Evolutionary conservation across 2,797 vertebrate species (phyloP), one percentile per base, ranked within the genome.

Genomic region (Toxotes lorentzi): DNA sequence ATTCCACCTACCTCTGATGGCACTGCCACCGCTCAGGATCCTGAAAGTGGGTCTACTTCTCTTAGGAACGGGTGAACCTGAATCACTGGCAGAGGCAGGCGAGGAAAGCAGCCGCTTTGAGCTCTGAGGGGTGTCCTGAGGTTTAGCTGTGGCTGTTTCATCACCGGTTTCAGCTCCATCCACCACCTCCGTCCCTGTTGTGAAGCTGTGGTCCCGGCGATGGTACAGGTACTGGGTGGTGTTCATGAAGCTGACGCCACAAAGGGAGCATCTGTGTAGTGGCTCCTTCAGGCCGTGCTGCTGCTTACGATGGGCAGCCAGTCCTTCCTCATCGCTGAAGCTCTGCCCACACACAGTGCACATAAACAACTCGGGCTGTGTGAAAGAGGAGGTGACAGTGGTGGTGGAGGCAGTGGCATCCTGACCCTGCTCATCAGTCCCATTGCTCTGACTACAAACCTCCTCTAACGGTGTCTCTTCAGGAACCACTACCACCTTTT

Each of bases 141-240:
- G 5, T 43, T 60, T 35, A 43, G 53, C 7, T 17, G 23, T 7
- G 13, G 51, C 35, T 0, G 47, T 45, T 71, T 84, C 90, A 6
- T 78, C 78, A 0, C 50, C 57, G 10, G 41, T 47, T 68, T 84
- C 88, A 17, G 30, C 53, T 23, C 11, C 89, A 5, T 82, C 84
- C 0, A 2, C 59, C 21, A 47, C 57, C 59, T 83, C 84, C 1
- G 19, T 47, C 19, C 2, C 50, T 4, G 70, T 5, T 7, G 73
- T 65, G 67, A 73, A 51, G 35, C 87, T 77, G 81, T 98, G 97
- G 50, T 94, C 92, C 53, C 96, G 94, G 4, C 96, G 95, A 75
- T 99, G 97, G 86, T 99, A 99, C 8, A 99, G 92, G 89, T 96
- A 99, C 79, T 96, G 96, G 35, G 97, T 99, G 83, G 97, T 97